These are phyloP conservation scores for Vireo griseus DNA, from an alignment of 2,797 vertebrate genomes.

Conservation along the genomic window DNA sequence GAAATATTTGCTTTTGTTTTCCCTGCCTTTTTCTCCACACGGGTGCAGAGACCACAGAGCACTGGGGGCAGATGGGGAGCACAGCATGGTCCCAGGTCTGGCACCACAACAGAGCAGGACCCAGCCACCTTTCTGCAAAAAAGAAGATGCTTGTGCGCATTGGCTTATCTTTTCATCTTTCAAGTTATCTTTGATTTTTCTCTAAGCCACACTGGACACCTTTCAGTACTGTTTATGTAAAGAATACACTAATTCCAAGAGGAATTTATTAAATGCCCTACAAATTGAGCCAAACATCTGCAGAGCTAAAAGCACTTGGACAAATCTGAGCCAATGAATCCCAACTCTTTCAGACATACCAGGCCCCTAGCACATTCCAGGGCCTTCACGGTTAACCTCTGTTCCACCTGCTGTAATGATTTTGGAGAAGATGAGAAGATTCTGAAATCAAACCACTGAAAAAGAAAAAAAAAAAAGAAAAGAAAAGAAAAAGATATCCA, in stretches of 20 bases:
- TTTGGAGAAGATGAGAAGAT: constrained; percentile 22
- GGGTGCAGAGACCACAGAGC: fast-evolving
- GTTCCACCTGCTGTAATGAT: neutral
- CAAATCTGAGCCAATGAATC: neutral
- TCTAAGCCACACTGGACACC: neutral
- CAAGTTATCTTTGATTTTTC: neutral
- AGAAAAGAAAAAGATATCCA: neutral
- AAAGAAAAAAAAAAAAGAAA: neutral
- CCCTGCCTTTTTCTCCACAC: fast-evolving
- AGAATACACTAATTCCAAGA: neutral
- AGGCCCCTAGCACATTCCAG: neutral
- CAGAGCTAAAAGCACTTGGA: neutral
- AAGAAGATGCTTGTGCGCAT: neutral
- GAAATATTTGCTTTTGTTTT: neutral
- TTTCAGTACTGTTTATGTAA: neutral
- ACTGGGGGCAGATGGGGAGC: fast-evolving
- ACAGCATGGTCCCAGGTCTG: neutral
- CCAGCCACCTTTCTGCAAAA: neutral
- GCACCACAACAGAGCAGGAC: neutral
- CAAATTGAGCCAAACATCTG: neutral
- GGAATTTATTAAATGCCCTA: neutral
- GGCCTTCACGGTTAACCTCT: neutral
- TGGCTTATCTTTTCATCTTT: neutral
- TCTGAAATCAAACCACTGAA: constrained; percentile 32
- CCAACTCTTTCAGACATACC: neutral